Conservation (phyloP, 2,888 invertebrate species). For the Cryptosula pallasiana region DNA sequence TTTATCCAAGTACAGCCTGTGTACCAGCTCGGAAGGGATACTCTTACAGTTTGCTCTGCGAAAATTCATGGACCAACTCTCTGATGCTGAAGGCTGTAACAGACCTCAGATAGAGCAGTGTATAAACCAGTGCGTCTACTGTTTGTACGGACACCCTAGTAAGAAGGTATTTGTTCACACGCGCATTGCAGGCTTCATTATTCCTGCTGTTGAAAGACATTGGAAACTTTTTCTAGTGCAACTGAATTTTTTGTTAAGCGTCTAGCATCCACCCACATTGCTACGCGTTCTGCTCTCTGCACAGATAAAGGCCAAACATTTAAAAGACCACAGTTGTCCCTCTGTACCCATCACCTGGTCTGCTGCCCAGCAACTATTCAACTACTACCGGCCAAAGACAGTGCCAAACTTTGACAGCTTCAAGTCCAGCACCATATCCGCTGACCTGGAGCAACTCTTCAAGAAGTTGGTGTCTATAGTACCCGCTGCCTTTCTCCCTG, state of each 20-base stretch:
- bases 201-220: not conserved
- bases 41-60: slow-evolving; percentile 73
- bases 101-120: slow-evolving; percentile 64
- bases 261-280: not conserved
- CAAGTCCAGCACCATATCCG: slow-evolving; percentile 69
- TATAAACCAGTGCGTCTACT: slow-evolving; percentile 79
- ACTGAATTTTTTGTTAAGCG: too few relatives aligned
- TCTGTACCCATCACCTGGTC: not conserved
- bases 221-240: too few relatives aligned
- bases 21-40: slow-evolving; percentile 70
- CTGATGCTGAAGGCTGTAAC: not conserved
- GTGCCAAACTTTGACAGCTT: slow-evolving; percentile 74
- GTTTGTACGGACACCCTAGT: slow-evolving; percentile 63
- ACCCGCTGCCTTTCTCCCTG: slow-evolving; percentile 43
- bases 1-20: slow-evolving; percentile 53
- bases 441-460: slow-evolving; percentile 59
- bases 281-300: not conserved
- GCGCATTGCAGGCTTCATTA: not conserved
- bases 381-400: slow-evolving; percentile 72
- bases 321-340: slow-evolving; percentile 70
- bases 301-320: slow-evolving; percentile 59
- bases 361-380: slow-evolving; percentile 54
- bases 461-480: slow-evolving; percentile 45
- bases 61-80: slow-evolving; percentile 56
- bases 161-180: slow-evolving; percentile 37